Base-by-base conservation (phyloP, 2,888 invertebrate species). In the Ethmia dodecea region DNA sequence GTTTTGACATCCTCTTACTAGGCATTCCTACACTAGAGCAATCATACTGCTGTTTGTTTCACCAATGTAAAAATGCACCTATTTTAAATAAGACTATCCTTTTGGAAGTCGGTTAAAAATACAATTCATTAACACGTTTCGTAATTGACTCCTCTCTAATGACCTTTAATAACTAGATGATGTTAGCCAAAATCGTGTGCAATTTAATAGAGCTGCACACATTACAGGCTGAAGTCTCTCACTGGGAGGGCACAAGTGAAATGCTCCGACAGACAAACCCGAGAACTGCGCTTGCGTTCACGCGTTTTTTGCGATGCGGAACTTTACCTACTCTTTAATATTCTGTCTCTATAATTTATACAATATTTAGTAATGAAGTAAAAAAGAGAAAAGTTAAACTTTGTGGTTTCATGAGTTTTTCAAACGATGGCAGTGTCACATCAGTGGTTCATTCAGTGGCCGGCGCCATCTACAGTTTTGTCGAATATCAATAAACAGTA, bases 401-500 rank as follows among this genome's bases (percentile, higher is more conserved):
- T 49, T 31, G 35, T 13, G 35, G 15, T 24, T 32, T 32, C 28
- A 31, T 32, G 24, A 33, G 12, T 38, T 26, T 15, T 11, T 8
- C 15, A 26, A 55, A 58, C 40, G 31, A 86, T 86, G 80, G 80
- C 86, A 38, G 72, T 83, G 47, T 80, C 84, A 40, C 79, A 84
- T 57, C 86, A 84, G 65, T 87, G 86, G 84, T 84, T 83, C 52
- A 65, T 84, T 41, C 80, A 86, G 55, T 87, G 86, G 86, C 67
- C 79, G 9, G 54, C 79, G 8, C 84, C 86, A 3, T 58, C 77
- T 16, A 45, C 68, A 50, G 37, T 80, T 24, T 62, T 78, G 25
- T 51, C 77, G 30, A 80, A 83, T 45, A 73, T 83, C 24, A 63
- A 62, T 48, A 69, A 57, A 39, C 66, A 63, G 30, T 78, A 70